Conservation (phyloP, 2,797 vertebrate genomes). For the Falco novaeseelandiae region DNA sequence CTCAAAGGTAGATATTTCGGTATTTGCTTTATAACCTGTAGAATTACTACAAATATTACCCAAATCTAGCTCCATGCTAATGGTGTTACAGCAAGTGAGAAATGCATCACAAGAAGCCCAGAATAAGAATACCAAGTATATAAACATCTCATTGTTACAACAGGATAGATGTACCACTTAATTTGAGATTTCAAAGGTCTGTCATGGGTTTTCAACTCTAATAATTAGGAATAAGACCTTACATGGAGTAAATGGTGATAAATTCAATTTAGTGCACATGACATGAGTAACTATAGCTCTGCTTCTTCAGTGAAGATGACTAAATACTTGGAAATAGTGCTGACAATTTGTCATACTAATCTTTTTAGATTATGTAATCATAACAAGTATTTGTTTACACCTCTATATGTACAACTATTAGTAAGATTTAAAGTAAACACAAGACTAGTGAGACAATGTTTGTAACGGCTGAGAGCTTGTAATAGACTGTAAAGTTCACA, state of each 20-base stretch:
- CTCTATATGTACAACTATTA: neutral
- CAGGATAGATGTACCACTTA: neutral
- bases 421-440: neutral
- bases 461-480: accelerated
- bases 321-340: neutral
- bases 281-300: neutral
- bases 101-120: neutral
- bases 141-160: neutral
- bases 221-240: neutral
- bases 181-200: neutral
- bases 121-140: neutral
- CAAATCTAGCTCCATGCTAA: neutral
- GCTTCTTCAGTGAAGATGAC: neutral
- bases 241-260: neutral
- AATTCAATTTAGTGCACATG: neutral
- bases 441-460: neutral
- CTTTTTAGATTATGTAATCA: neutral
- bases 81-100: neutral
- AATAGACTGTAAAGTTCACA: neutral
- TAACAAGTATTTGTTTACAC: neutral
- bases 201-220: neutral
- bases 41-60: neutral
- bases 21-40: neutral
- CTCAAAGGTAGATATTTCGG: neutral
- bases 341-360: neutral